phyloP scores from a whole-genome alignment of 2,797 vertebrate genomes.

The Microhierax caerulescens region DNA sequence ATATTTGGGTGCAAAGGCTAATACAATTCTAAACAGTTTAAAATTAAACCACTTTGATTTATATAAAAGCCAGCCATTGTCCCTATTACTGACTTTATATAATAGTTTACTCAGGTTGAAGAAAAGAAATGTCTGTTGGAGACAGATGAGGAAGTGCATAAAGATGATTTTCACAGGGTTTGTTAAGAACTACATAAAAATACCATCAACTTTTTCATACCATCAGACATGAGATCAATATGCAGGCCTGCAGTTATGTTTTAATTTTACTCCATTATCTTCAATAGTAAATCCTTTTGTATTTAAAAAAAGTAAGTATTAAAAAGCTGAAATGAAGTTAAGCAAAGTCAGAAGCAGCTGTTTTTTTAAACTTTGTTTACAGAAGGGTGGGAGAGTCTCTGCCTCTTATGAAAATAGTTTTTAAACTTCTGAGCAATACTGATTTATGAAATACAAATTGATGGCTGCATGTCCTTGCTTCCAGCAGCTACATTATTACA shows the following conservation, averaged over 20 bases:
- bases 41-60: neutral
- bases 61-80: neutral
- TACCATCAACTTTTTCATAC: neutral
- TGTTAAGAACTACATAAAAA: neutral
- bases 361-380: neutral
- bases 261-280: neutral
- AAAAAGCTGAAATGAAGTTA: neutral
- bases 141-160: fast-evolving
- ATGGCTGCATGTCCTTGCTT: neutral
- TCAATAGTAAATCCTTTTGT: neutral
- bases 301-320: neutral
- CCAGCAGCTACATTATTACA: neutral
- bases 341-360: neutral
- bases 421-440: neutral
- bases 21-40: neutral
- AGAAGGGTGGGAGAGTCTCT: neutral
- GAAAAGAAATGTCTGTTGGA: neutral
- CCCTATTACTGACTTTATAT: neutral
- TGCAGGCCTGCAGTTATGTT: neutral
- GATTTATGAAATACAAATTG: neutral
- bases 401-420: neutral
- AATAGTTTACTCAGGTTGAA: neutral
- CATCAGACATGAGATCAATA: neutral
- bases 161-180: neutral
- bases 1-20: neutral